Percentiles rank a stretch among this genome's conserved stretches.
Conservation (phyloP, 2,888 invertebrate genomes). For the Pheosia tremula region DNA sequence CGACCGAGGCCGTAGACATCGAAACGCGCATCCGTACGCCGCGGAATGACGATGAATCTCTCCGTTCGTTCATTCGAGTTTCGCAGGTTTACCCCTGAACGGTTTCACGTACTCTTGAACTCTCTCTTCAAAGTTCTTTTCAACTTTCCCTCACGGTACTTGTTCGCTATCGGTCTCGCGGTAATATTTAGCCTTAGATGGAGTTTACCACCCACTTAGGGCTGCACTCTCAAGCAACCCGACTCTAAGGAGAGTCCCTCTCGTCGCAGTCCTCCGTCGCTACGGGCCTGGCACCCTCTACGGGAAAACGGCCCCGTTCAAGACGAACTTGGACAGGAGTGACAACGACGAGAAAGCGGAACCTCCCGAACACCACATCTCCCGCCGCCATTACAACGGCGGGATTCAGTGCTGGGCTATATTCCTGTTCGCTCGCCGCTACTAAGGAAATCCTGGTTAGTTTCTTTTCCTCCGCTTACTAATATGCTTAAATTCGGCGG, state of each 20-base stretch:
- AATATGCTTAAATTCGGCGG: constrained; percentile 87
- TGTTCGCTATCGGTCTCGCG: constrained; percentile 87
- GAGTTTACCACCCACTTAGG: constrained; percentile 86
- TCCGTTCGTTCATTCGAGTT: constrained; percentile 78
- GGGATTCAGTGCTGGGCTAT: constrained; percentile 85
- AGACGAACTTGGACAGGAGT: constrained; percentile 75
- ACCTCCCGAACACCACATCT: constrained; percentile 84
- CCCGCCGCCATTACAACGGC: constrained; percentile 59
- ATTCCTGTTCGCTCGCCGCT: constrained; percentile 77
- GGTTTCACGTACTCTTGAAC: constrained; percentile 80
- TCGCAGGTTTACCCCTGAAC: constrained; percentile 84
- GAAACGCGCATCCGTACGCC: constrained; percentile 38
- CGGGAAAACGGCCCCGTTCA: constrained; percentile 78
- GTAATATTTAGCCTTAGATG: constrained; percentile 85
- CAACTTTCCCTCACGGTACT: constrained; percentile 89
- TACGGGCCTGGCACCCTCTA: constrained; percentile 84
- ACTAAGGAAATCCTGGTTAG: constrained; percentile 64
- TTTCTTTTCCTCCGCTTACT: constrained; percentile 90
- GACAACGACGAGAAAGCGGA: constrained; percentile 49
- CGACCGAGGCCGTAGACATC: constrained; percentile 25
- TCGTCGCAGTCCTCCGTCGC: constrained; percentile 52
- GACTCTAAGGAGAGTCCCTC: constrained; percentile 64
- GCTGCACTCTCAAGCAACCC: constrained; percentile 86
- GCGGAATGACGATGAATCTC: constrained; percentile 63
- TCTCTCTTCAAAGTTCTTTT: constrained; percentile 88